phyloP scores from a whole-genome alignment of 2,888 invertebrate genomes.

The Sinodicranocentrus sp. region DNA sequence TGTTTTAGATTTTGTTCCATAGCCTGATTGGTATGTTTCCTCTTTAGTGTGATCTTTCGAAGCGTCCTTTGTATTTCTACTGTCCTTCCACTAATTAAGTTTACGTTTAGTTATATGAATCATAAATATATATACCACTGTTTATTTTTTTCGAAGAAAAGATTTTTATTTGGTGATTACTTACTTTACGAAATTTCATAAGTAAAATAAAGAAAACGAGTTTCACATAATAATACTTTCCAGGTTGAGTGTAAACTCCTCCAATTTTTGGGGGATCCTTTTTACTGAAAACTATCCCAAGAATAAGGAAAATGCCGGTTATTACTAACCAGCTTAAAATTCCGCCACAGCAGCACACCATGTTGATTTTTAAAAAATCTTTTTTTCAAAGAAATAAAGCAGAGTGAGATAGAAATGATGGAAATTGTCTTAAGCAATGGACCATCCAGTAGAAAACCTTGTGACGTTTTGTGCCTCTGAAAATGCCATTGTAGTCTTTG shows the following conservation, averaged over 20 bases:
- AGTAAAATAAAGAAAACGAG: slow-evolving; percentile 81
- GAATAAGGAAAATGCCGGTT: slow-evolving; percentile 46
- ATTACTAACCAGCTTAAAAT: slow-evolving; percentile 47
- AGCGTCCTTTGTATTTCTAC: slow-evolving; percentile 55
- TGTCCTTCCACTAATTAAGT: slow-evolving; percentile 75
- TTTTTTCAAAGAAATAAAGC: no score
- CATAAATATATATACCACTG: no score
- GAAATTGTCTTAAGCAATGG: no score
- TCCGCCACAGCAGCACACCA: slow-evolving; percentile 29
- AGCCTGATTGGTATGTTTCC: slow-evolving; percentile 76
- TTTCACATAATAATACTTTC: slow-evolving; percentile 84
- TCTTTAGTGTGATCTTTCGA: slow-evolving; percentile 71
- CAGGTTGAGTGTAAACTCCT: slow-evolving; percentile 82
- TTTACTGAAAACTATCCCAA: slow-evolving; percentile 52
- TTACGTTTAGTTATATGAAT: background rate
- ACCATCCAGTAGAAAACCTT: no score
- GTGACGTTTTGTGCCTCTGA: no score
- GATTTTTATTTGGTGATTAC: no score
- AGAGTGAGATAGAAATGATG: no score
- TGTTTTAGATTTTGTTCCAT: slow-evolving; percentile 77
- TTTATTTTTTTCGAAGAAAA: no score
- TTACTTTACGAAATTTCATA: slow-evolving; percentile 82
- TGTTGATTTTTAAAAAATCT: background rate
- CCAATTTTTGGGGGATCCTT: slow-evolving; percentile 80
- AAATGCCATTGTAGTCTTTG: no score